A percentile compares a stretch with the other conserved stretches of the same genome.
Conservation (phyloP, 2,113 vertebrate species). For the Redunca redunca region DNA sequence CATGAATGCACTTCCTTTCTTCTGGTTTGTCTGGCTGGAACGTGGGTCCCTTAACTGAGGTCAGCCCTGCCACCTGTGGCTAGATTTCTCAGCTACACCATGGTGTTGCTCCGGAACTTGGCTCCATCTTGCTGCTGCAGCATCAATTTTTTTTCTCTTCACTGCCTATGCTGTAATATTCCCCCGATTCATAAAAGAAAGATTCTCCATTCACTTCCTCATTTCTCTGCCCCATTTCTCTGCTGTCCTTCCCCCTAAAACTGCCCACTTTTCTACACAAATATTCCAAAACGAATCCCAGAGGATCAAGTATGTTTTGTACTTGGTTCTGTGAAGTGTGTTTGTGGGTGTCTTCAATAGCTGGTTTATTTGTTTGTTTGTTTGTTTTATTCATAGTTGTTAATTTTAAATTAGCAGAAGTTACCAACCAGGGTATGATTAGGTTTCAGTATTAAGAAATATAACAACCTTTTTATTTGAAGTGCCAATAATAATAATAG, state of each 20-base stretch:
- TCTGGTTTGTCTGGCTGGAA: background rate
- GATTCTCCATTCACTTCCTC: background rate
- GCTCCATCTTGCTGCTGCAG: background rate
- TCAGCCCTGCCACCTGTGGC: background rate
- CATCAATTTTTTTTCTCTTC: background rate
- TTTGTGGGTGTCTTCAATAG: background rate
- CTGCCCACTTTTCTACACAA: background rate
- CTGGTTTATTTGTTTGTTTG: background rate
- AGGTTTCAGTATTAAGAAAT: background rate
- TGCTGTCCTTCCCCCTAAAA: background rate
- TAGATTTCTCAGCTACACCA: background rate
- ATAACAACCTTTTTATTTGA: background rate
- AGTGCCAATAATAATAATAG: background rate
- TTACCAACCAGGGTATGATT: background rate
- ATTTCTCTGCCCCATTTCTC: background rate
- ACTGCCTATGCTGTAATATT: background rate
- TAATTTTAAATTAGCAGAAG: background rate
- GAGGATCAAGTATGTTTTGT: background rate
- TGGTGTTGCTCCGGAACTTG: background rate
- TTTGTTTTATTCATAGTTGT: background rate
- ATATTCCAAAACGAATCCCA: background rate
- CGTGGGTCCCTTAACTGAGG: background rate
- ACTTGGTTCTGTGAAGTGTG: background rate
- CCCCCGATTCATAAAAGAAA: background rate
- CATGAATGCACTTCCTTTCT: background rate